phyloP scores from a whole-genome alignment of 2,797 vertebrate species.

The Protosalanx chinensis region DNA sequence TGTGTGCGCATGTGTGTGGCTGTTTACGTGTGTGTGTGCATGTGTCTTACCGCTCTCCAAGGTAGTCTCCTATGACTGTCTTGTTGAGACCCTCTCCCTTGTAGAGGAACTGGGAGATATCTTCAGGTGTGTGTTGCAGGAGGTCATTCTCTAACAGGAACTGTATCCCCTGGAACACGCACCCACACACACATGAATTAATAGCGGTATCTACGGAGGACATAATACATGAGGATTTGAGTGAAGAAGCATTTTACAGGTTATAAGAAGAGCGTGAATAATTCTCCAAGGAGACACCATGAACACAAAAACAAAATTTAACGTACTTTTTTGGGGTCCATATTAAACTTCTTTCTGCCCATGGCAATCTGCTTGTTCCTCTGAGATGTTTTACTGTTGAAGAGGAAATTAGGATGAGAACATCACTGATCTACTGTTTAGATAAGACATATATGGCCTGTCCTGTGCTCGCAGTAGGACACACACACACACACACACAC shows the following conservation, averaged over 20 bases:
- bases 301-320: not conserved
- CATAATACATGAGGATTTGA: not conserved
- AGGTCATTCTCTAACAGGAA: constrained; percentile 96
- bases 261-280: not conserved
- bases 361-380: constrained; percentile 96
- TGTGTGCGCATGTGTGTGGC: not conserved
- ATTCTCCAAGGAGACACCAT: not conserved
- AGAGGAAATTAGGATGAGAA: too few relatives aligned
- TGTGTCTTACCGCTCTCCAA: constrained; percentile 86
- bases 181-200: not conserved
- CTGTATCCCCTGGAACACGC: constrained; percentile 84
- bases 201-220: constrained; percentile 24
- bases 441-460: too few relatives aligned
- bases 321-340: constrained; percentile 95
- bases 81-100: constrained; percentile 98
- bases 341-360: constrained; percentile 98
- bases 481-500: not conserved
- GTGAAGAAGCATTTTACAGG: not conserved
- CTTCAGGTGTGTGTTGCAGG: constrained; percentile 89
- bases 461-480: not conserved
- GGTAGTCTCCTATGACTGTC: constrained; percentile 95
- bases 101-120: constrained; percentile 96
- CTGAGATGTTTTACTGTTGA: constrained; percentile 89
- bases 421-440: too few relatives aligned
- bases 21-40: constrained; percentile 3